Base-by-base conservation (phyloP, 2,797 vertebrate species). In the Kryptolebias ocellatus region DNA sequence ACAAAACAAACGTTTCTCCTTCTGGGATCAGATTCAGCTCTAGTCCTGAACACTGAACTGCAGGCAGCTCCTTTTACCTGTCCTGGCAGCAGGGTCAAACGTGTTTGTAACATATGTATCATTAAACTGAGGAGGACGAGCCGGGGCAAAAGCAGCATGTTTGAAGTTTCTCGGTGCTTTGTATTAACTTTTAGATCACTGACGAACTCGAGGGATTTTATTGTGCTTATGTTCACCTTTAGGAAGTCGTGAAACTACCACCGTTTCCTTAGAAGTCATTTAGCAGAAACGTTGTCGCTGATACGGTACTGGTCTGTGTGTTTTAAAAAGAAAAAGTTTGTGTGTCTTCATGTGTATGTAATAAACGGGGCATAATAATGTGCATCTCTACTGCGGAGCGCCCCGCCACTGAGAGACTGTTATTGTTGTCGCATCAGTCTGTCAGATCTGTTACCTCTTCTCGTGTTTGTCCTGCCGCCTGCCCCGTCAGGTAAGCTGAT, bases 361-460 rank as follows among this genome's bases (percentile, higher is more conserved):
- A 68, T 62, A 71, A 81, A 67, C 54, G 39, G 72, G 75, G 80
- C 76, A 71, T 76, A 66, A 64, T 81, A 53, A 70, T 67, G 83
- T 89, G 84, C 85, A 72, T 76, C 84, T 87, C 86, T 90, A 86
- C 89, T 89, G 86, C 85, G 82, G 79, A 86, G 65, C 14, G 70
- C 70, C 70, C 75, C 54, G 37, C 74, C 67, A 53, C 77, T 67
- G 73, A 86, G 74, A 77, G 62, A 83, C 78, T 83, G 70, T 87
- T 79, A 60, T 66, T 62, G 77, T 67, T 62, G 75, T 87, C 59
- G 51, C 60, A 77, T 76, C 65, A 56, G 78, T 73, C 68, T 20
- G 62, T 84, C 77, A 51, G 55, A 73, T 69, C 52, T 55, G 57
- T 80, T 79, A 74, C 70, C 76, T 85, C 74, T 27, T 69, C 65